Evolutionary conservation across 2,888 invertebrate genomes (phyloP).

Genomic region (Hofmannophila pseudospretella): DNA sequence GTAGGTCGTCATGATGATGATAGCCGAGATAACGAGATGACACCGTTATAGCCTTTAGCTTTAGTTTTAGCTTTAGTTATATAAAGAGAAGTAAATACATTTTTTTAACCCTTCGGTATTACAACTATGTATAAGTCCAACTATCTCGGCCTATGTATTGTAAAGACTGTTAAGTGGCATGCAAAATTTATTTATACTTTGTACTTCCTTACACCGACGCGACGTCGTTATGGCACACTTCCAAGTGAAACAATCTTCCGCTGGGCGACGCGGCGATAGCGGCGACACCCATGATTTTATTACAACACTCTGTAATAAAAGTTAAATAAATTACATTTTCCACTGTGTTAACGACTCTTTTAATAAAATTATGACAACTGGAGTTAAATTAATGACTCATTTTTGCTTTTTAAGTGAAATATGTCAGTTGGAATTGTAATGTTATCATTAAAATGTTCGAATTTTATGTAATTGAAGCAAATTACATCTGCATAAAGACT

Average conservation of each 20-base stretch:
- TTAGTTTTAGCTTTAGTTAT: too few relatives aligned
- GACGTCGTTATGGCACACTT: conserved; percentile 64
- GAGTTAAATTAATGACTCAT: conserved; percentile 4
- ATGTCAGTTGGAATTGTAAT: too few relatives aligned
- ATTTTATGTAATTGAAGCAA: too few relatives aligned
- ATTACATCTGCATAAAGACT: too few relatives aligned
- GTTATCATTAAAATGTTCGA: too few relatives aligned
- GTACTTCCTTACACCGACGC: conserved; percentile 65
- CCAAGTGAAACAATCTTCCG: conserved; percentile 75
- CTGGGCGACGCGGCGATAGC: conserved; percentile 56
- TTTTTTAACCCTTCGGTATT: too few relatives aligned
- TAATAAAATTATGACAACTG: conserved; percentile 14
- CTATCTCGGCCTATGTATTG: conserved; percentile 53
- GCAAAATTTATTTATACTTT: conserved; percentile 75
- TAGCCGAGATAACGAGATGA: too few relatives aligned
- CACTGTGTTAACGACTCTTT: conserved; percentile 18
- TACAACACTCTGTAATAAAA: conserved; percentile 57
- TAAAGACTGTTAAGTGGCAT: conserved; percentile 70
- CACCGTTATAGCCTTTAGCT: too few relatives aligned
- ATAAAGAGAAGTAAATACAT: too few relatives aligned
- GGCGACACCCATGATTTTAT: conserved; percentile 53
- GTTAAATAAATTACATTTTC: conserved; percentile 43
- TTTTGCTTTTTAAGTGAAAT: conserved; percentile 2
- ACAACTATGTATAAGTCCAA: conserved; percentile 7
- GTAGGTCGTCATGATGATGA: too few relatives aligned